These are phyloP conservation scores for Netelia melanura DNA, from an alignment of 2,888 invertebrate genomes.

Conservation along the genomic window DNA sequence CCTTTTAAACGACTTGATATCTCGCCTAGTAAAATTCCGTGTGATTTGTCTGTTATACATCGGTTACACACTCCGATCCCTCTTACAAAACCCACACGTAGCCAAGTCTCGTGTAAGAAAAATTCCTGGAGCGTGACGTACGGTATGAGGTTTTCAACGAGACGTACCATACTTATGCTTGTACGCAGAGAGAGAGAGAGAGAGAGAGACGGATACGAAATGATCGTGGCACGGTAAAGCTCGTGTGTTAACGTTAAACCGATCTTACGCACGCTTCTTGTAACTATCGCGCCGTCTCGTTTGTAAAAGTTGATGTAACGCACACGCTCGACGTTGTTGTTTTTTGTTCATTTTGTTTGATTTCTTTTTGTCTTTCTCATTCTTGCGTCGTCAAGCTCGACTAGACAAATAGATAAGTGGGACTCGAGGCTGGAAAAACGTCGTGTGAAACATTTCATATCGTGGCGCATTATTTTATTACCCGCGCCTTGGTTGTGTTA, in stretches of 20 bases:
- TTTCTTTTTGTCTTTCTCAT: not conserved
- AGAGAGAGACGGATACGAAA: conserved; percentile 12
- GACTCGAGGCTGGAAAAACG: conserved; percentile 2
- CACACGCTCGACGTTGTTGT: conserved; percentile 18
- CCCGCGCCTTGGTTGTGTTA: too few relatives aligned
- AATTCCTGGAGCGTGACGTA: conserved; percentile 63
- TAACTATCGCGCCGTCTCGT: conserved; percentile 39
- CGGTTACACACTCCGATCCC: not conserved
- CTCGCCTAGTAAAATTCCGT: not conserved
- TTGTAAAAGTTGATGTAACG: conserved; percentile 51
- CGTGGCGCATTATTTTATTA: conserved; percentile 14
- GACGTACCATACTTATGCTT: conserved; percentile 8
- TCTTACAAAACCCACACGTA: conserved; percentile 2
- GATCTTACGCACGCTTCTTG: conserved; percentile 59
- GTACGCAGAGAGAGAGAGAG: not conserved
- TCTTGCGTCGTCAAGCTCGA: not conserved
- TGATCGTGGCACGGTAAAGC: not conserved
- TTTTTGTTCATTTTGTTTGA: not conserved
- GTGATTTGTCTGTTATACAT: not conserved
- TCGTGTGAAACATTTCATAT: conserved; percentile 35
- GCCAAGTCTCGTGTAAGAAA: conserved; percentile 11
- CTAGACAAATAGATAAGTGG: conserved; percentile 57
- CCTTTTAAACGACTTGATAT: not conserved
- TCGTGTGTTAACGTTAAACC: conserved; percentile 33
- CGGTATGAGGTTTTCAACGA: conserved; percentile 48